Evolutionary conservation across 2,888 invertebrate genomes (phyloP), one percentile per base, ranked within the genome.

Genomic region (Mesodorylaimus sp.): DNA sequence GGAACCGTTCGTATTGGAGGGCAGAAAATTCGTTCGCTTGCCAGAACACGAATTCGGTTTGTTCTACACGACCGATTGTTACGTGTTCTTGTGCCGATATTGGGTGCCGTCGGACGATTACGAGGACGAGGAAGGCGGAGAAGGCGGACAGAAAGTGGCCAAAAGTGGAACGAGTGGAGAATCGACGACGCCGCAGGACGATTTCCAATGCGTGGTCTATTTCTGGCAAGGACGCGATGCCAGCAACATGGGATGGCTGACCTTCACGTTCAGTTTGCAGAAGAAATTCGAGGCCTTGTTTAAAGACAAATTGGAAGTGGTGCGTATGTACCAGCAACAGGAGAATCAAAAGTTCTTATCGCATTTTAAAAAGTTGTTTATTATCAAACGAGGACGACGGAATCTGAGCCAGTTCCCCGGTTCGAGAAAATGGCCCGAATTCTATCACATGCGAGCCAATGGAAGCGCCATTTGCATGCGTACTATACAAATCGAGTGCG

Each of bases 201-300:
- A 81, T 63, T 83, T 80, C 62, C 84, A 86, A 64, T 91, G 89
- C 72, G 85, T 91, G 45, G 93, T 95, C n/a, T 97, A 97, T 71
- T 99, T 99, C 74, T 97, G 97, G 97, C 97, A 99, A 72, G 95
- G 95, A 0, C 60, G 76, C 29, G 83, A 88, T 64, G 95, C 95
- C 2, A 81, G 83, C 54, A 95, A 97, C 71, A 97, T 97, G 93
- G 97, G 95, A 52, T 99, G 95, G 93, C 75, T 97, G 0, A 95
- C 89, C 1, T 97, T 99, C 71, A 95, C 95, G 0, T 97, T 97
- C 71, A 89, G 87, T 61, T 54, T 66, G 36, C 63, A 63, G 67
- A 87, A 86, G 68, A 87, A 84, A 67, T 88, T 89, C 67, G 84
- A 86, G 53, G 56, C 79, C 0, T 73, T 86, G 58, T 88, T 88